Evolutionary conservation across 92 coral and sea anemone species (phyloP).

Genomic region (Phenganax subtilis): DNA sequence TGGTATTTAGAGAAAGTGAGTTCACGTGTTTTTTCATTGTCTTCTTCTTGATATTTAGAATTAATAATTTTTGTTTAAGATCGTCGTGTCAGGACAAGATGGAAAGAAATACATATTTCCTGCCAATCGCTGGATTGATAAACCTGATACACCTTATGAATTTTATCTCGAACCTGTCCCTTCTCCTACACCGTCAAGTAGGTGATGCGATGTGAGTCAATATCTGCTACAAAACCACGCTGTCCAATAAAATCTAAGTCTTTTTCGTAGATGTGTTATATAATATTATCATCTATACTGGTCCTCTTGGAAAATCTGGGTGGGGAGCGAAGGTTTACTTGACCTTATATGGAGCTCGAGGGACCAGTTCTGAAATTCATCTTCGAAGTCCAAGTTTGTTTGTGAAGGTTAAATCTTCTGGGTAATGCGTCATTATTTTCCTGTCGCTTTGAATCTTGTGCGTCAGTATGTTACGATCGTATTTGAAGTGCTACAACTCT

Average conservation of each 20-base stretch:
- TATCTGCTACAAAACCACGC: neutral
- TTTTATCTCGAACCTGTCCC: neutral
- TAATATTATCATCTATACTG: slow-evolving; percentile 28
- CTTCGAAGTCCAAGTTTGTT: slow-evolving; percentile 9
- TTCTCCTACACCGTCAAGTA: neutral
- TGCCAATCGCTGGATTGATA: neutral
- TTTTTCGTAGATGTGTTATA: slow-evolving; percentile 8
- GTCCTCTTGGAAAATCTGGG: slow-evolving; percentile 6
- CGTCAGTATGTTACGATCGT: too few relatives aligned
- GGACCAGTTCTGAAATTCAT: slow-evolving; percentile 25
- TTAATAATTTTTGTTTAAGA: neutral
- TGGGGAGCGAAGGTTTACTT: slow-evolving; percentile 11
- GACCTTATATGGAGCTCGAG: slow-evolving; percentile 3
- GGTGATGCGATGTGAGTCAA: neutral
- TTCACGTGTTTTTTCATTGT: neutral
- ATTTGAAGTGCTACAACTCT: too few relatives aligned
- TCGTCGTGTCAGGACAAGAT: neutral
- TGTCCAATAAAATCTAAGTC: neutral
- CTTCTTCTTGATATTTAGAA: neutral
- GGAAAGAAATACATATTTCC: neutral
- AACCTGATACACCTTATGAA: neutral
- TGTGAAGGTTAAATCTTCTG: neutral
- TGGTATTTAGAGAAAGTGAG: slow-evolving; percentile 22
- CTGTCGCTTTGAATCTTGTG: too few relatives aligned
- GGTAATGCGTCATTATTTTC: neutral